phyloP scores from a whole-genome alignment of 2,113 vertebrate genomes.

The Onychorhynchus coronatus region DNA sequence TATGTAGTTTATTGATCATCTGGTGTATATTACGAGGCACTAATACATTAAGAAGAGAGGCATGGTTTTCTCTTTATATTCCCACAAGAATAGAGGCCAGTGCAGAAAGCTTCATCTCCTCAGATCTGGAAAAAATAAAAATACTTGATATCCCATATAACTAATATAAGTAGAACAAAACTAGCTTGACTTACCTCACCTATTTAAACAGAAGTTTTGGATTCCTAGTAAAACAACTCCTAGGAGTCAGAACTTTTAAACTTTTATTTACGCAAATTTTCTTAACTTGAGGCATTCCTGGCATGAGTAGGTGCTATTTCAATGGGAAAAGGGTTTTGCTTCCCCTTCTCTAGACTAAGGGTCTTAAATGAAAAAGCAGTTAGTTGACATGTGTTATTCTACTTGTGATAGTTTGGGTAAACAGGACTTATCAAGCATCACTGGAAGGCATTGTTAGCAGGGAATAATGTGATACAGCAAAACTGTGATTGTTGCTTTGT shows the following conservation, averaged over 20 bases:
- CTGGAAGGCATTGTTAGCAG: neutral
- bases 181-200: conserved; percentile 30
- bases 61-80: conserved; percentile 67
- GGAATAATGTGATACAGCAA: neutral
- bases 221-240: conserved; percentile 28
- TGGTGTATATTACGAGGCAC: conserved; percentile 71
- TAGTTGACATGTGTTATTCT: conserved; percentile 39
- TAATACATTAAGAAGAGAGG: conserved; percentile 65
- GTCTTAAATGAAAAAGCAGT: neutral
- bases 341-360: neutral
- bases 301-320: neutral
- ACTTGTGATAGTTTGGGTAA: conserved; percentile 28
- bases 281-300: conserved; percentile 9
- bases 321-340: neutral
- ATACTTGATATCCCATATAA: conserved; percentile 15
- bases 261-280: neutral
- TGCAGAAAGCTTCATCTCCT: conserved; percentile 53
- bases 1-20: conserved; percentile 72
- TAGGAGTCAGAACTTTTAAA: conserved; percentile 14
- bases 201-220: conserved; percentile 33
- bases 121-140: conserved; percentile 70
- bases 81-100: conserved; percentile 56
- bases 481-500: conserved; percentile 25
- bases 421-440: conserved; percentile 16
- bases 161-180: conserved; percentile 31